These are phyloP conservation scores for human DNA, from an alignment of 2,113 vertebrate species.

Conservation along the genomic window GRCh38 chr16:79779001-79779500, in stretches of 20 bases:
- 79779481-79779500: not conserved
- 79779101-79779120: not conserved
- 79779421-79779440: not conserved
- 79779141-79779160: not conserved
- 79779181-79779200: not conserved
- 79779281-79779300: not conserved
- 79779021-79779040: not conserved
- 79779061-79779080: not conserved
- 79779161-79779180: not conserved
- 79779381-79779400: not conserved
- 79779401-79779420: not conserved
- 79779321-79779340: not conserved
- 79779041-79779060: not conserved
- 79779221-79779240: not conserved
- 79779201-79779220: not conserved
- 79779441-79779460: not conserved
- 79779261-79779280: not conserved
- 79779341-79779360: not conserved
- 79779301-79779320: fast-evolving
- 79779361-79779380: not conserved
- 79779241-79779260: not conserved
- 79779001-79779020: not conserved
- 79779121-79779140: not conserved
- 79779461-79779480: not conserved
- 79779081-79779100: not conserved